These are phyloP conservation scores for Euplagia quadripunctaria DNA, from an alignment of 2,888 invertebrate species.

Conservation along the genomic window DNA sequence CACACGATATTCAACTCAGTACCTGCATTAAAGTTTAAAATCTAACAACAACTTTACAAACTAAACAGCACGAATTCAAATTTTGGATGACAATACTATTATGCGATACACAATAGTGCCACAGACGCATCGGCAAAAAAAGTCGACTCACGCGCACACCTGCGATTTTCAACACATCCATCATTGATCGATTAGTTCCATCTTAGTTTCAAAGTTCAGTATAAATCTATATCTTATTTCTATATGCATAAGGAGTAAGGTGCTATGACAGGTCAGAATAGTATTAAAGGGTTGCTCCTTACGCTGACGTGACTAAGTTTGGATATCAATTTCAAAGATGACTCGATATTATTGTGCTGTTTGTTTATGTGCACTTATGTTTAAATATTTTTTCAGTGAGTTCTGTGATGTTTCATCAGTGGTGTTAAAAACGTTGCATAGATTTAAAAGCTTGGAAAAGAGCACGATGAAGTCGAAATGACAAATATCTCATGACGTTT, in stretches of 20 bases:
- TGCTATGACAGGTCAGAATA: constrained; percentile 29
- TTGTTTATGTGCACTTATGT: constrained; percentile 12
- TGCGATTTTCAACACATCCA: constrained; percentile 80
- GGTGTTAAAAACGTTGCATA: not conserved
- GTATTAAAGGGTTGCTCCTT: constrained; percentile 35
- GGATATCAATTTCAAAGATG: constrained; percentile 44
- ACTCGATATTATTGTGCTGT: constrained; percentile 26
- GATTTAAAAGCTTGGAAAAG: too few species aligned
- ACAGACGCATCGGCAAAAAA: constrained; percentile 66
- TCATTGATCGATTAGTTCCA: constrained; percentile 81
- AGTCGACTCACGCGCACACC: constrained; percentile 82
- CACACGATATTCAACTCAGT: not conserved
- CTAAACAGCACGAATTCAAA: constrained; percentile 41
- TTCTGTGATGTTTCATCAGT: not conserved
- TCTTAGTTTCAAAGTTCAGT: constrained; percentile 29
- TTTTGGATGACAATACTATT: constrained; percentile 65
- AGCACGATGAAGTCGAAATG: too few species aligned
- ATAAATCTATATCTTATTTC: constrained; percentile 33
- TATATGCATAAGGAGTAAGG: not conserved
- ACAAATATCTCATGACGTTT: too few species aligned
- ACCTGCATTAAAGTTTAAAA: constrained; percentile 23
- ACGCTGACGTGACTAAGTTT: constrained; percentile 37
- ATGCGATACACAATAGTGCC: constrained; percentile 53
- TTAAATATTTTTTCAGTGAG: not conserved
- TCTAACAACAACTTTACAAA: constrained; percentile 7